phyloP scores from a whole-genome alignment of 2,797 vertebrate genomes.

The Smutsia temminckii region DNA sequence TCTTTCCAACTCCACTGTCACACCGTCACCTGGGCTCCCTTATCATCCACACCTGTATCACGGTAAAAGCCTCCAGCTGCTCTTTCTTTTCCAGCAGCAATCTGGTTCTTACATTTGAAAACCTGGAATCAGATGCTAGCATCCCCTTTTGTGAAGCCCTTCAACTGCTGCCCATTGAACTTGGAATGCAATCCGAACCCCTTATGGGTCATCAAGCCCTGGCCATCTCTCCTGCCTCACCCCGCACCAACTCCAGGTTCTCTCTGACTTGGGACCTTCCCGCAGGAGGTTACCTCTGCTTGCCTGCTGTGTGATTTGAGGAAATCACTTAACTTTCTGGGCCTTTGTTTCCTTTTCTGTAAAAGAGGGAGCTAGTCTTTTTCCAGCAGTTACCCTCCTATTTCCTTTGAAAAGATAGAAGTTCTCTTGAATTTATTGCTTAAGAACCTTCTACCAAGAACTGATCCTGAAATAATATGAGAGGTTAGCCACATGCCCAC shows the following conservation, averaged over 20 bases:
- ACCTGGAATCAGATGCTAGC: background rate
- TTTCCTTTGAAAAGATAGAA: conserved; percentile 42
- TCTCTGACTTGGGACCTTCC: background rate
- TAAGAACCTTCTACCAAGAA: conserved; percentile 32
- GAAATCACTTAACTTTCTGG: background rate
- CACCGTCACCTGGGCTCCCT: background rate
- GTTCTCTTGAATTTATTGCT: conserved; percentile 39
- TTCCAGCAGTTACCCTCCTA: background rate
- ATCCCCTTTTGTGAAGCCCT: background rate
- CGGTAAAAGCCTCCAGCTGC: background rate
- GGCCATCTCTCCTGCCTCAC: background rate
- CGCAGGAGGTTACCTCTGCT: background rate
- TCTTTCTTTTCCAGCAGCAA: background rate
- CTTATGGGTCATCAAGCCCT: background rate
- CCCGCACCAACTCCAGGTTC: background rate
- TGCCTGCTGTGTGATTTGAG: background rate
- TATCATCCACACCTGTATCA: background rate
- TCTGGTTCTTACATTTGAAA: background rate
- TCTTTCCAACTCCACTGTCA: background rate
- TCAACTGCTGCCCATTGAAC: background rate
- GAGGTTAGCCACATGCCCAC: background rate
- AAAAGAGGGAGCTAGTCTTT: background rate
- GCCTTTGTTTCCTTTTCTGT: background rate
- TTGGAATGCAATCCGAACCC: background rate
- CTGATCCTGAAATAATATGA: conserved; percentile 41